phyloP scores from a whole-genome alignment of 2,888 invertebrate genomes.

The Plemyria rubiginata region DNA sequence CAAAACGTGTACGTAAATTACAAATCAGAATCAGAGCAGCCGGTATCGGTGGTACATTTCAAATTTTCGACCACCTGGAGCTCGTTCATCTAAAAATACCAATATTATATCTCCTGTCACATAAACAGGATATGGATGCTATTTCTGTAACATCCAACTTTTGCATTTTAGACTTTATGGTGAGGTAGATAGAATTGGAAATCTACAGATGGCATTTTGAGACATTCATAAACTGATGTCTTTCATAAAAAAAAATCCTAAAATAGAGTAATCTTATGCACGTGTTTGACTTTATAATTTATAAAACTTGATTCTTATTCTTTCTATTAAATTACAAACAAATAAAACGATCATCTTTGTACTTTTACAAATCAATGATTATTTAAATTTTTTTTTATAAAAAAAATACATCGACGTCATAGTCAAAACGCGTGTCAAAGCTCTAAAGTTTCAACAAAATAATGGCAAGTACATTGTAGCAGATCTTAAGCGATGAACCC shows the following conservation, averaged over 20 bases:
- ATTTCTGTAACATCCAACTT: slow-evolving; percentile 11
- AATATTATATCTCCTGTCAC: slow-evolving; percentile 47
- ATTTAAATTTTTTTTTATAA: too few relatives aligned
- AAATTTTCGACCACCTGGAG: slow-evolving; percentile 17
- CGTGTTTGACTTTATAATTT: neutral
- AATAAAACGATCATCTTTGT: too few relatives aligned
- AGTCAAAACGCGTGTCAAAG: too few relatives aligned
- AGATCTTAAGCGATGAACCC: too few relatives aligned
- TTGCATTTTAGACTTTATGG: slow-evolving; percentile 2
- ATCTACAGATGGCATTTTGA: slow-evolving; percentile 1
- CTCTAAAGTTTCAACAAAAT: too few relatives aligned
- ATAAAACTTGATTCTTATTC: neutral
- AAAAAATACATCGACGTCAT: too few relatives aligned
- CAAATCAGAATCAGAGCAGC: neutral
- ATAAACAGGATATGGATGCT: slow-evolving; percentile 48
- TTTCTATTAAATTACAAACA: too few relatives aligned
- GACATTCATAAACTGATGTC: neutral
- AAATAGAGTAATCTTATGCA: slow-evolving; percentile 18
- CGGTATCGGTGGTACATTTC: neutral
- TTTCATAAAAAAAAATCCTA: slow-evolving; percentile 7
- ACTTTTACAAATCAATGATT: too few relatives aligned
- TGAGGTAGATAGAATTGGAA: slow-evolving; percentile 5
- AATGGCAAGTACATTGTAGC: too few relatives aligned
- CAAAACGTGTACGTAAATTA: too few relatives aligned
- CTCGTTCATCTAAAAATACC: slow-evolving; percentile 35